A percentile compares a stretch with the other conserved stretches of the same genome.
Conservation (phyloP, 2,888 invertebrate species). For the Minunthozetes semirufus region DNA sequence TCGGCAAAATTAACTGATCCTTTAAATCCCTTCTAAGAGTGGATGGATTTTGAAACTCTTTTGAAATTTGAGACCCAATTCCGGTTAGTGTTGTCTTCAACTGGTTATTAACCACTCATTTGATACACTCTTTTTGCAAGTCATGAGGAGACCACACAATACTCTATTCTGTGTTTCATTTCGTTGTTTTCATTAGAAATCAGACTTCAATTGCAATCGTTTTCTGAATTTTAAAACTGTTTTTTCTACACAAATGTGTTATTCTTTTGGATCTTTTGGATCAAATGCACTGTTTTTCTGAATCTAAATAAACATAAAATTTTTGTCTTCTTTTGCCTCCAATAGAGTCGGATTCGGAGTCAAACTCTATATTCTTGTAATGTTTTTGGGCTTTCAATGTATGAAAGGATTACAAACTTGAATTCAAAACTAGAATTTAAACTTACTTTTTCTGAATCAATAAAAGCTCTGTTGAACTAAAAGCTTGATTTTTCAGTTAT, state of each 20-base stretch:
- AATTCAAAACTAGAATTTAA: not conserved
- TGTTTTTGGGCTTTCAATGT: too few species aligned
- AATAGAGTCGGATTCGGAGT: too few species aligned
- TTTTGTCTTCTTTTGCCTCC: not conserved
- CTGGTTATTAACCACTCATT: not conserved
- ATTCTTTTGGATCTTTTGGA: conserved; percentile 24
- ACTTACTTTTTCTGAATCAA: too few species aligned
- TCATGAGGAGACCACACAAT: not conserved
- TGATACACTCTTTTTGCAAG: not conserved
- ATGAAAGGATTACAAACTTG: not conserved
- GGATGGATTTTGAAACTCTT: not conserved
- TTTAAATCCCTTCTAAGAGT: not conserved
- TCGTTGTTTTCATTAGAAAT: conserved; percentile 1
- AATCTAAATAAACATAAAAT: conserved; percentile 20
- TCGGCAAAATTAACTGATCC: not conserved
- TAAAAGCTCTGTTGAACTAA: too few species aligned
- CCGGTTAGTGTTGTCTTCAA: conserved; percentile 12
- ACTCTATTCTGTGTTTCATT: not conserved
- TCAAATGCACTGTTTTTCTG: conserved; percentile 1
- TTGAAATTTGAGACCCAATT: not conserved
- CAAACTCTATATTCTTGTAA: too few species aligned
- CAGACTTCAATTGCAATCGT: not conserved
- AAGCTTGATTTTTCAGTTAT: too few species aligned
- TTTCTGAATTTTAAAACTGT: not conserved
- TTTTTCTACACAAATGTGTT: conserved; percentile 1